These are phyloP conservation scores for Alligator sinensis DNA, from an alignment of 2,113 vertebrate species.

Conservation along the genomic window DNA sequence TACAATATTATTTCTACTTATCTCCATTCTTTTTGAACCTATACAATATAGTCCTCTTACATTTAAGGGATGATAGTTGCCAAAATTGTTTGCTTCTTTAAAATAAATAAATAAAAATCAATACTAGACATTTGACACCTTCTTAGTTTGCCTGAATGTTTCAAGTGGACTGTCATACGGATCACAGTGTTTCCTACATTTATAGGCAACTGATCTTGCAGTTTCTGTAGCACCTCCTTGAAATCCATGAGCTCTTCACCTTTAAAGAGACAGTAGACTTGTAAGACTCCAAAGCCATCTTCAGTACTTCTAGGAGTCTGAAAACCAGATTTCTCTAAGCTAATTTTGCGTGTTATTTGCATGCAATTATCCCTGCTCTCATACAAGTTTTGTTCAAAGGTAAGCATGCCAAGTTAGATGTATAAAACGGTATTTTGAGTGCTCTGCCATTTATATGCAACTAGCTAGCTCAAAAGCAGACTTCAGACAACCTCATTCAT, in stretches of 20 bases:
- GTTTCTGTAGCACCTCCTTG: background rate
- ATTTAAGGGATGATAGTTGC: background rate
- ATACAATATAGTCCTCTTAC: background rate
- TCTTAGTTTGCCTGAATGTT: background rate
- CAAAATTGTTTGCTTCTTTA: background rate
- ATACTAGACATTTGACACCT: background rate
- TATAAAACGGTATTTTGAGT: no score
- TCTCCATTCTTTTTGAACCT: background rate
- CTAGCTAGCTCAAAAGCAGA: background rate
- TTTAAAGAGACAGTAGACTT: background rate
- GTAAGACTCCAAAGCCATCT: background rate
- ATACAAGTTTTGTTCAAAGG: no score
- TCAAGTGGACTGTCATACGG: background rate
- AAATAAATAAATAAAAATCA: background rate
- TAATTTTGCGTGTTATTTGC: background rate
- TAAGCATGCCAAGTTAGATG: no score
- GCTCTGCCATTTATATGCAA: no score
- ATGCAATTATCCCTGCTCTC: no score
- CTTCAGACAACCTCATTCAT: background rate
- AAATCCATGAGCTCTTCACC: background rate
- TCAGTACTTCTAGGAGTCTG: background rate
- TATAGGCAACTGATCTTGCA: background rate
- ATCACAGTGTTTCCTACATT: background rate
- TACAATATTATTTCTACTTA: background rate
- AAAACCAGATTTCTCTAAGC: no score